Conservation (phyloP, 2,113 vertebrate species). For the Carassius gibelio region DNA sequence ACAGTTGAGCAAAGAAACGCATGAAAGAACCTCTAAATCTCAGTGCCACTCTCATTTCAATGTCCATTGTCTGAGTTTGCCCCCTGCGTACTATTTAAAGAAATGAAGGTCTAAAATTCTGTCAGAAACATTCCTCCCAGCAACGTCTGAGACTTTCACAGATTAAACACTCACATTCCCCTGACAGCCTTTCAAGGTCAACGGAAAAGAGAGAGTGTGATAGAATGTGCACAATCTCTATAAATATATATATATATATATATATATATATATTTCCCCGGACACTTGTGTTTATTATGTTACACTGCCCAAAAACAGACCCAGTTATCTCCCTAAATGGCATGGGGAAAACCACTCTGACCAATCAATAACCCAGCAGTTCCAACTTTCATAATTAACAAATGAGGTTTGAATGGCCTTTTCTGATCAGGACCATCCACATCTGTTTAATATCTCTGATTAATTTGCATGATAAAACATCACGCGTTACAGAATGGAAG, state of each 20-base stretch:
- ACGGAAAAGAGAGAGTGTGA: conserved; percentile 9
- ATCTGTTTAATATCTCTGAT: conserved; percentile 58
- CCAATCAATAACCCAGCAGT: conserved; percentile 53
- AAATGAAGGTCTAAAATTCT: conserved; percentile 47
- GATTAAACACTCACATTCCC: conserved; percentile 53
- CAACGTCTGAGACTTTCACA: conserved; percentile 44
- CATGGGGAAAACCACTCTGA: conserved; percentile 10
- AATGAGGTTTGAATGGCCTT: conserved; percentile 40
- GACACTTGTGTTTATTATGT: conserved; percentile 24
- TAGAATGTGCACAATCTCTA: conserved; percentile 18
- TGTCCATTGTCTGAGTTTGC: conserved; percentile 44
- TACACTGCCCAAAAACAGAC: background rate
- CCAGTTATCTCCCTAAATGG: background rate
- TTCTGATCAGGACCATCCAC: conserved; percentile 33
- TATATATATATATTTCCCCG: conserved; percentile 21
- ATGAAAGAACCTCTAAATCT: conserved; percentile 27
- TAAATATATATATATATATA: background rate
- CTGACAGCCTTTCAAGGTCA: conserved; percentile 58
- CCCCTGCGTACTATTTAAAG: conserved; percentile 64
- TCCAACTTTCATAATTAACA: conserved; percentile 45
- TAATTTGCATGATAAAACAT: conserved; percentile 48
- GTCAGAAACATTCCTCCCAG: conserved; percentile 35
- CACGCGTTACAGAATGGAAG: conserved; percentile 49
- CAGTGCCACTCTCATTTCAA: conserved; percentile 43
- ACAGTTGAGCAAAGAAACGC: background rate